Percentiles rank a stretch among this genome's conserved stretches.
phyloP scores from a whole-genome alignment of 2,888 invertebrate genomes.

The Ophonus ardosiacus region DNA sequence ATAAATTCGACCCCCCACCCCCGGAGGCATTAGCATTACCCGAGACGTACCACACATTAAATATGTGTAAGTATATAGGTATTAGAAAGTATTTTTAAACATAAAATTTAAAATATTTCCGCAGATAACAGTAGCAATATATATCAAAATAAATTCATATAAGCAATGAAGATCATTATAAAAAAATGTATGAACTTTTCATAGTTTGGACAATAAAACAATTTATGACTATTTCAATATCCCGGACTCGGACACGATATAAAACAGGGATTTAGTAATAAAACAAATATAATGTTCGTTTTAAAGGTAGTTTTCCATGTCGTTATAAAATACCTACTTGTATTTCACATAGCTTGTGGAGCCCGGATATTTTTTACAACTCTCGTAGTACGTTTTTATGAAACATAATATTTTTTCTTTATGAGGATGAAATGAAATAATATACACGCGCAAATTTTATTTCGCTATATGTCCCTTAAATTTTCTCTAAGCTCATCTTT shows the following conservation, averaged over 20 bases:
- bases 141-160: neutral
- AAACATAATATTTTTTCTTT: constrained; percentile 33
- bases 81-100: no score
- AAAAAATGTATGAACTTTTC: neutral
- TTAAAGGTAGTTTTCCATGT: constrained; percentile 27
- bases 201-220: constrained; percentile 17
- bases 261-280: constrained; percentile 24
- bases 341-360: neutral
- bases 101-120: no score
- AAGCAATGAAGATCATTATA: neutral
- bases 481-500: constrained; percentile 2
- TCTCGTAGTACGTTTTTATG: constrained; percentile 32
- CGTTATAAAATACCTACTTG: constrained; percentile 38
- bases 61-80: no score
- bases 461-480: neutral
- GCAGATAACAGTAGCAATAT: no score
- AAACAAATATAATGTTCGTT: constrained; percentile 38
- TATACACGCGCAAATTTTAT: constrained; percentile 25
- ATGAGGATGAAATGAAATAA: constrained; percentile 8
- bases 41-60: no score
- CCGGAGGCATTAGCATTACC: no score
- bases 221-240: constrained; percentile 26
- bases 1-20: no score
- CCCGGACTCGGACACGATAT: constrained; percentile 5
- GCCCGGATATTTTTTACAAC: constrained; percentile 18